These are phyloP conservation scores for Drosophila seclusa DNA, from an alignment of 2,888 invertebrate species.

Conservation along the genomic window DNA sequence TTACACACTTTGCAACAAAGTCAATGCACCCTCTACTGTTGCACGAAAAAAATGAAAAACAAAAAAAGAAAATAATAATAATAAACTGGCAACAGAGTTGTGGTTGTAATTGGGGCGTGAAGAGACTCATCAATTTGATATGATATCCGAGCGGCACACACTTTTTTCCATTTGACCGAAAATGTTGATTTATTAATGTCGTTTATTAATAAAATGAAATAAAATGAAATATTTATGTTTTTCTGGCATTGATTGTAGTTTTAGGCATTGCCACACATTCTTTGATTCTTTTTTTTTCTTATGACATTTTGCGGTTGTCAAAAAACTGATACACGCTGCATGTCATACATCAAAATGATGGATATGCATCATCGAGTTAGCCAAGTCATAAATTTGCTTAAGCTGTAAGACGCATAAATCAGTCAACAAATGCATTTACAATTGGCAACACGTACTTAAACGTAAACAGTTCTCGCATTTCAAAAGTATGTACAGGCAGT, in stretches of 20 bases:
- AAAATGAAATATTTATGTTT: slow-evolving; percentile 14
- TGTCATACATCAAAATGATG: slow-evolving; percentile 33
- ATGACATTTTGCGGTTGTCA: slow-evolving; percentile 35
- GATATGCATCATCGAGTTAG: slow-evolving; percentile 8
- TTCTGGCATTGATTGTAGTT: slow-evolving; percentile 25
- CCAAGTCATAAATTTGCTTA: slow-evolving; percentile 30
- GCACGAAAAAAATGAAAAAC: background rate
- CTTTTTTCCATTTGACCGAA: slow-evolving; percentile 6
- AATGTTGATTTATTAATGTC: slow-evolving; percentile 12
- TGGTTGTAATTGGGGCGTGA: slow-evolving; percentile 62
- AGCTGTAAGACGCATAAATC: slow-evolving; percentile 21
- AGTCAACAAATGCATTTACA: slow-evolving; percentile 23
- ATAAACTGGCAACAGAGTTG: slow-evolving; percentile 22
- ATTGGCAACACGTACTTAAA: slow-evolving; percentile 55
- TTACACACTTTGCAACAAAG: background rate
- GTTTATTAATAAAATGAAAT: slow-evolving; percentile 11
- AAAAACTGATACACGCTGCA: slow-evolving; percentile 15
- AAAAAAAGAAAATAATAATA: slow-evolving; percentile 1
- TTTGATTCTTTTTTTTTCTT: slow-evolving; percentile 8
- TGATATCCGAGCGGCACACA: slow-evolving; percentile 34
- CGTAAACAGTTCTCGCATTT: slow-evolving; percentile 14
- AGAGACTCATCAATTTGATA: slow-evolving; percentile 65
- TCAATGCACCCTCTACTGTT: background rate
- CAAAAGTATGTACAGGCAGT: background rate
- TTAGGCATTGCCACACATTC: slow-evolving; percentile 23